phyloP scores from a whole-genome alignment of 1,140 invertebrate genomes.

The Fopius arisanus region DNA sequence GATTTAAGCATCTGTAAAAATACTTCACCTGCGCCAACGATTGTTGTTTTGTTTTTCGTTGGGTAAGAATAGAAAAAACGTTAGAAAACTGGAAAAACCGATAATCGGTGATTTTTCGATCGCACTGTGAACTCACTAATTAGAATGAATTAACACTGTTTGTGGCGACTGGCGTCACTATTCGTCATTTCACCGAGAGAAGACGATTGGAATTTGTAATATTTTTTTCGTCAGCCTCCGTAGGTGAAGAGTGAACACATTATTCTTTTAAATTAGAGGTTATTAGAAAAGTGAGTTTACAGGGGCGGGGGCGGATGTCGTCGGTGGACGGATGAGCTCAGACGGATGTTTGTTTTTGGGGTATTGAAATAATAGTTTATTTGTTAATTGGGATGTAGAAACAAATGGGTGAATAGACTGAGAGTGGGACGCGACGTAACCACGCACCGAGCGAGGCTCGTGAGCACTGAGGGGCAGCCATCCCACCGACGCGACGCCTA shows the following conservation, averaged over 20 bases:
- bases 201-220: neutral
- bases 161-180: neutral
- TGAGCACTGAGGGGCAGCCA: slow-evolving; percentile 60
- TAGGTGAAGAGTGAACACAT: neutral
- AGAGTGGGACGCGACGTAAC: slow-evolving; percentile 37
- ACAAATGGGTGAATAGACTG: slow-evolving; percentile 20
- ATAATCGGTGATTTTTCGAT: neutral
- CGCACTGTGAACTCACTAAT: neutral
- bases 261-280: neutral
- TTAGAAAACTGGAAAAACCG: too few relatives aligned
- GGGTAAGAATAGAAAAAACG: too few relatives aligned
- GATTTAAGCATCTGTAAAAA: too few relatives aligned
- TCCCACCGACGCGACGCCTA: slow-evolving; percentile 50
- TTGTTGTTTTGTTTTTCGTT: too few relatives aligned
- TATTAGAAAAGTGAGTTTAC: neutral
- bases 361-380: neutral
- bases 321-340: neutral
- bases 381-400: neutral
- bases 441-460: slow-evolving; percentile 58
- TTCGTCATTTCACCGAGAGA: neutral
- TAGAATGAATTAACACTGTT: neutral
- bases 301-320: neutral
- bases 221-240: slow-evolving; percentile 5
- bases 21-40: too few relatives aligned
- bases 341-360: neutral